These are phyloP conservation scores for Dryadula phaetusa DNA, from an alignment of 2,888 invertebrate species.

Conservation along the genomic window DNA sequence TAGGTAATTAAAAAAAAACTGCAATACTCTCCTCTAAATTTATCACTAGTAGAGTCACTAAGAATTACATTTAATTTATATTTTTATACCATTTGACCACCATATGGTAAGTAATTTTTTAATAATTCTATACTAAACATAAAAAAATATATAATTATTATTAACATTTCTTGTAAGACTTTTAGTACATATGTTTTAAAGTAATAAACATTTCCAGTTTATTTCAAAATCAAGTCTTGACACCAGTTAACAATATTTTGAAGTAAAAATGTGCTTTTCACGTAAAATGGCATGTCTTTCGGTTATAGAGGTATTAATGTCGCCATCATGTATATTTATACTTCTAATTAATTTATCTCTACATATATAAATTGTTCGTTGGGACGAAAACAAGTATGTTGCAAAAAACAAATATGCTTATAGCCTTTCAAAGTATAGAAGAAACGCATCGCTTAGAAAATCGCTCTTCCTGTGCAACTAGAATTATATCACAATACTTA, in stretches of 20 bases:
- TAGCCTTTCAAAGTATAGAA: not conserved
- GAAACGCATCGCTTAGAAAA: not conserved
- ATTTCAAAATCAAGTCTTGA: not conserved
- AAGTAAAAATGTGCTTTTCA: conserved; percentile 8
- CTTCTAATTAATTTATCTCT: conserved; percentile 1
- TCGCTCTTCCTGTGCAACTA: too few species aligned
- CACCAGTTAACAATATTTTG: conserved; percentile 11
- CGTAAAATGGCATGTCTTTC: conserved; percentile 14
- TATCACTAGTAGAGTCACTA: too few species aligned
- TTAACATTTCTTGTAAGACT: not conserved
- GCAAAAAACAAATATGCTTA: not conserved
- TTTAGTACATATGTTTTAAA: not conserved
- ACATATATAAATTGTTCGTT: not conserved
- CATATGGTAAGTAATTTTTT: too few species aligned
- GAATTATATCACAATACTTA: too few species aligned
- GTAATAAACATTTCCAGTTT: not conserved
- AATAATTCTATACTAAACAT: not conserved
- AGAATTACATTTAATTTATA: too few species aligned
- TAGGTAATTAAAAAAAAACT: too few species aligned
- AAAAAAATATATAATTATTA: not conserved
- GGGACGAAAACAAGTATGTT: conserved; percentile 1
- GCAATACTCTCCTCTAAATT: too few species aligned
- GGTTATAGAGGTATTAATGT: conserved; percentile 5
- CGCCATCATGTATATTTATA: conserved; percentile 11
- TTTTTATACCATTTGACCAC: too few species aligned